Percentiles rank a stretch among this genome's conserved stretches.
These are phyloP conservation scores for Hydra vulgaris DNA, from an alignment of 30 jellyfish, hydroid and myxozoan species.

Conservation along the genomic window DNA sequence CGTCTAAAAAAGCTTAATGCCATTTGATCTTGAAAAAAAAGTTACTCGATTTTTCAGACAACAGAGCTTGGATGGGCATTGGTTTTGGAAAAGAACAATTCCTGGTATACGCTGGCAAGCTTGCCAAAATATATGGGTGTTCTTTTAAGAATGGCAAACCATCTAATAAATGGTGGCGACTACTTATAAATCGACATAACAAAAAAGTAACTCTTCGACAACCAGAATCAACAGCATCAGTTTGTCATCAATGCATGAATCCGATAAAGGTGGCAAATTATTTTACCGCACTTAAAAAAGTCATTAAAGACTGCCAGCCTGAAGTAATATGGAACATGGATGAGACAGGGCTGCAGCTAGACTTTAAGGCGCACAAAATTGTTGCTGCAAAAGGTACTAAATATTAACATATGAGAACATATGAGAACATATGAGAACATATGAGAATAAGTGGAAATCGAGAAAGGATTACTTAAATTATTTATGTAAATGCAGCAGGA, in stretches of 20 bases:
- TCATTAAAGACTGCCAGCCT: not conserved
- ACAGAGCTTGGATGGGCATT: not conserved
- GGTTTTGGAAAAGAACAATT: not conserved
- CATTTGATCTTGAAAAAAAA: not conserved
- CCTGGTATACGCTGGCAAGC: not conserved
- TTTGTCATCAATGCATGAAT: not conserved
- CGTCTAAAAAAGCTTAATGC: not conserved
- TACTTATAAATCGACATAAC: not conserved
- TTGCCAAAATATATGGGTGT: not conserved
- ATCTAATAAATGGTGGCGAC: not conserved
- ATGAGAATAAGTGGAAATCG: not conserved
- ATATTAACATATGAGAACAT: not conserved
- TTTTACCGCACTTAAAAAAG: not conserved
- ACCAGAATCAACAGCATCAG: not conserved
- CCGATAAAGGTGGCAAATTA: not conserved
- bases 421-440: too few relatives aligned
- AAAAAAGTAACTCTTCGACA: not conserved
- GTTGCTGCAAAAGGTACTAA: not conserved
- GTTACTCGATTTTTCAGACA: not conserved
- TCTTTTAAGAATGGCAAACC: not conserved
- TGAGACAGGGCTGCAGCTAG: not conserved
- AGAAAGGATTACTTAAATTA: not conserved
- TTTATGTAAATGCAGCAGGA: too few relatives aligned
- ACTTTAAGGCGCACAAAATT: not conserved
- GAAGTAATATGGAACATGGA: not conserved